Conservation (phyloP, 2,113 vertebrate species). For the Aleadryas rufinucha region DNA sequence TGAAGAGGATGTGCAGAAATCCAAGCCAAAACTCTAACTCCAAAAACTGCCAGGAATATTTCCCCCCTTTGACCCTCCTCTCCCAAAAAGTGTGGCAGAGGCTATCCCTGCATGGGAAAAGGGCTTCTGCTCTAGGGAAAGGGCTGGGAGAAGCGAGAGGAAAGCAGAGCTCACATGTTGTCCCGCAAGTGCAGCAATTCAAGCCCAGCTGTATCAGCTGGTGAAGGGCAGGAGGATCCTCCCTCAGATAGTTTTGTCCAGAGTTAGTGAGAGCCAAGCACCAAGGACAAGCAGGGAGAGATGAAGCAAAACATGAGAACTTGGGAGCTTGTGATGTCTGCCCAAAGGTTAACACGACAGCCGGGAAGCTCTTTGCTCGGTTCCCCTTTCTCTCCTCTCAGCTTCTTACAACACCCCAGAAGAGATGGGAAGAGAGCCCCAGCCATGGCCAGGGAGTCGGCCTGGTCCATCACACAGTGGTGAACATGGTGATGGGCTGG, state of each 20-base stretch:
- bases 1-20: background rate
- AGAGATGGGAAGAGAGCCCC: background rate
- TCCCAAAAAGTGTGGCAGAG: background rate
- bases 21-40: background rate
- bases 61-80: background rate
- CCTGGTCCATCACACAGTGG: background rate
- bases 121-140: background rate
- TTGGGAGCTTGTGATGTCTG: background rate
- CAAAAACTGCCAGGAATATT: background rate
- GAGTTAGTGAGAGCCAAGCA: background rate
- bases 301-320: conserved; percentile 20
- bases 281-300: conserved; percentile 31
- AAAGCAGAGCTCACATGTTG: background rate
- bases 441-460: accelerated
- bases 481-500: background rate
- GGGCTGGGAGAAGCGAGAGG: background rate
- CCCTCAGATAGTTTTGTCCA: background rate
- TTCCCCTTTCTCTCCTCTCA: background rate
- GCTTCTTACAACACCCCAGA: background rate
- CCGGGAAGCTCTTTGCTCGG: background rate
- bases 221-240: conserved; percentile 14
- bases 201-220: background rate
- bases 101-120: background rate
- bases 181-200: background rate
- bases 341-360: background rate